Percentiles rank a stretch among this genome's conserved stretches.
Conservation (phyloP, 23 tunicate species). For the Trididemnum miniatum region DNA sequence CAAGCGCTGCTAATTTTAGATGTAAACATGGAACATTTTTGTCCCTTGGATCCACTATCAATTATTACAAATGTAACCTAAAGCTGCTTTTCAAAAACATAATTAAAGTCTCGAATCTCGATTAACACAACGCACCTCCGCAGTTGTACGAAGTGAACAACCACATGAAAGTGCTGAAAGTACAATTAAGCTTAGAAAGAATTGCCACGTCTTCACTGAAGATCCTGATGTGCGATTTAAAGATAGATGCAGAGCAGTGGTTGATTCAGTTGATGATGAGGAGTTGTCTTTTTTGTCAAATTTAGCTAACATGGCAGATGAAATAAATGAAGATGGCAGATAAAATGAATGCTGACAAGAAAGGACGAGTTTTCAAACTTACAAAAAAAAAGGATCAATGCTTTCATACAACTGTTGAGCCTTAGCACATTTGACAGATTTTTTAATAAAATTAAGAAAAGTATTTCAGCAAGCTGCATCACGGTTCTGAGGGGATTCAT, state of each 20-base stretch:
- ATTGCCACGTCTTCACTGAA: not conserved
- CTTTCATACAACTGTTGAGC: not conserved
- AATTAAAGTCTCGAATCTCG: not conserved
- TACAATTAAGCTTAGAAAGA: not conserved
- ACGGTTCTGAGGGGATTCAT: constrained; percentile 1
- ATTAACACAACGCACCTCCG: not conserved
- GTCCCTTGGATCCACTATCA: not conserved
- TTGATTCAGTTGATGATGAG: not conserved
- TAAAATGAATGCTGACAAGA: not conserved
- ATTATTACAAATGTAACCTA: not conserved
- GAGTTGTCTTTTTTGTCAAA: not conserved
- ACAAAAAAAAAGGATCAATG: constrained; percentile 12
- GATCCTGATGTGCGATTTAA: not conserved
- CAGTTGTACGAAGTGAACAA: not conserved
- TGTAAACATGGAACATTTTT: not conserved
- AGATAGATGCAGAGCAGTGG: not conserved
- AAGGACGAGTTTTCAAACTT: not conserved
- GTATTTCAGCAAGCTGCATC: constrained; percentile 6
- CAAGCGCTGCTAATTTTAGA: not conserved
- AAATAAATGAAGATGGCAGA: too few species aligned
- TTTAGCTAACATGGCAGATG: too few species aligned
- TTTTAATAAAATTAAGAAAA: not conserved
- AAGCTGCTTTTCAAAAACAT: not conserved
- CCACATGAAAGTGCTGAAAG: not conserved
- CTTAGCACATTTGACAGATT: not conserved